Base-by-base conservation (phyloP, 2,113 vertebrate species). In the Python bivittatus region DNA sequence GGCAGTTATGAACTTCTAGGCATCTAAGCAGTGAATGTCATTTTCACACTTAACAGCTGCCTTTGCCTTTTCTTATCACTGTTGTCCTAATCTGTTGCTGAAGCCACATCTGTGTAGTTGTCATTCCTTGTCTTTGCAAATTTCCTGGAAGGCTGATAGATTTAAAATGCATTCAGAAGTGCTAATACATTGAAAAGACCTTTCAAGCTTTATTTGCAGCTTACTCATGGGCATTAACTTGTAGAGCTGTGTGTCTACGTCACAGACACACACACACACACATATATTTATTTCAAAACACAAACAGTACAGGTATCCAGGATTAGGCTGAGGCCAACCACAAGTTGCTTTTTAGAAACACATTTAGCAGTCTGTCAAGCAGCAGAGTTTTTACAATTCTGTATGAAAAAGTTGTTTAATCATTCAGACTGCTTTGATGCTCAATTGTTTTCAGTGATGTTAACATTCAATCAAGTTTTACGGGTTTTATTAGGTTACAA, bases 1-100 rank as follows among this genome's bases (percentile, higher is more conserved):
- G 96, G 96, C 93, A 93, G 96, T 95, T 94, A 94, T 95, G 93
- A 96, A 94, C 94, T 90, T 96, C 96, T 90, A 96, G 96, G 96
- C 89, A 95, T 97, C 97, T 96, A 94, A 94, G 94, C 84, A 91
- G 38, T 92, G 92, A 94, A 94, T 96, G 95, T 95, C 95, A 96
- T 95, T 96, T 92, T 94, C 95, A 95, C 94, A 95, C 95, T 92
- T 89, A 94, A 92, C 42, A 93, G 92, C 92, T 93, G 93, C 94
- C 92, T 60, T 96, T 92, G 94, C 93, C 93, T 92, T 92, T 95
- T 94, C 91, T 96, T 95, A 85, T 64, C 23, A 91, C 95, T 94
- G 54, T 93, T 95, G 95, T 92, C 90, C 90, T 90, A 90, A 84
- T 92, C 90, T 42, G 58, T 87, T 96, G 84, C 88, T 64, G 38